Base-by-base conservation (phyloP, 2,797 vertebrate genomes). In the Ceyx erithaca region DNA sequence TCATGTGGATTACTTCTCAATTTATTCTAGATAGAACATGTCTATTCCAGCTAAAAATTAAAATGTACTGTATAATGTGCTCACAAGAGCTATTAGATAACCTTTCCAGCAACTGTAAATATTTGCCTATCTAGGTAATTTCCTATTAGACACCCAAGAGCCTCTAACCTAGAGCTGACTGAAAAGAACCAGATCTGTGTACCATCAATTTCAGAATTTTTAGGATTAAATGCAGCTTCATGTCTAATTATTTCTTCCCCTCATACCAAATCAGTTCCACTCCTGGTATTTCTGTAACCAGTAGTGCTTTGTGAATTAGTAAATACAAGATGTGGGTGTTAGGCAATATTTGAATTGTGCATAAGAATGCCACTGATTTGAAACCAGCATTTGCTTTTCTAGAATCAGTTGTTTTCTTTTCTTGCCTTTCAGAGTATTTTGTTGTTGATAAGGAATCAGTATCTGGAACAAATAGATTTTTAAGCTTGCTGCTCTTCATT, bases 61-160 rank as follows among this genome's bases (percentile, higher is more conserved):
- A 71, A 66, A 33, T 35, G 14, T 52, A 9, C 20, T 40, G 6
- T 75, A 31, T 41, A 46, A 30, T 43, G 5, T 81, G 86, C 19
- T 69, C 15, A 37, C 5, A 55, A 14, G 45, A 85, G 10, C 20
- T 61, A 31, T 51, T 68, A 57, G 43, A 12, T 46, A 54, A 8
- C 0, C 0, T 86, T 75, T 77, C 77, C 33, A 75, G 20, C 35
- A 46, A 4, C 14, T 52, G 12, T 22, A 7, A n/a, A 1, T 73
- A 15, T 51, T 78, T 67, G 14, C 30, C 57, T 40, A 18, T 68
- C 28, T 67, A 35, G 37, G 35, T 89, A 41, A 37, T 48, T 89
- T 71, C 3, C 3, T 62, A 6, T n/a, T 90, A 43, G 33, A 19
- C 14, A 22, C 7, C 63, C 15, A 40, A 15, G 46, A 26, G 18